A percentile compares a stretch with the other conserved stretches of the same genome.
These are phyloP conservation scores for Adelphocoris suturalis DNA, from an alignment of 2,888 invertebrate species.

Conservation along the genomic window DNA sequence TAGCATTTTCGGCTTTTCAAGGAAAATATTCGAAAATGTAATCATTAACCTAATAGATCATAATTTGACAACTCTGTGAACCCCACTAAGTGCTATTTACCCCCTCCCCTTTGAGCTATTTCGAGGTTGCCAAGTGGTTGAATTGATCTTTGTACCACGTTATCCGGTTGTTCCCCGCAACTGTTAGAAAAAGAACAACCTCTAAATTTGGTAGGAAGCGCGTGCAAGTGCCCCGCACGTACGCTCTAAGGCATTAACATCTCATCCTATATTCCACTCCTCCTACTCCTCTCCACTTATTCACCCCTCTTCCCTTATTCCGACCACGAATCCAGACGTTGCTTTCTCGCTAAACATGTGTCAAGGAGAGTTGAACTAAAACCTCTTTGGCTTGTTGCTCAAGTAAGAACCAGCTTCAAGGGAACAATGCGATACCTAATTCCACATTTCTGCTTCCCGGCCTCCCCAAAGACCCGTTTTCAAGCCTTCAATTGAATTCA, in stretches of 20 bases:
- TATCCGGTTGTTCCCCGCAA: not conserved
- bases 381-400: constrained; percentile 6
- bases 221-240: not conserved
- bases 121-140: not conserved
- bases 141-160: not conserved
- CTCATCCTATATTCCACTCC: constrained; percentile 19
- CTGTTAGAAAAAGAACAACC: not conserved
- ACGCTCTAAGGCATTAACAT: constrained; percentile 11
- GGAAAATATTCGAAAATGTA: too few relatives aligned
- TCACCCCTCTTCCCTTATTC: not conserved
- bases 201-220: not conserved
- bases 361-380: constrained; percentile 24
- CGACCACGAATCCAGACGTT: constrained; percentile 10
- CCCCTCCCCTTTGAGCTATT: not conserved
- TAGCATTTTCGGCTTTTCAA: too few relatives aligned
- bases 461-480: not conserved
- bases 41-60: too few relatives aligned
- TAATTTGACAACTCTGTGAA: too few relatives aligned
- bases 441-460: constrained; percentile 14
- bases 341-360: constrained; percentile 42
- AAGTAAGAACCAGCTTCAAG: constrained; percentile 1
- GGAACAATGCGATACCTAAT: constrained; percentile 42
- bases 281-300: not conserved
- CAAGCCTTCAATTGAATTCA: constrained; percentile 25
- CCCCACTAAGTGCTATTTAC: too few relatives aligned